phyloP scores from a whole-genome alignment of 64 coral and sea anemone genomes.

The Porites lutea region DNA sequence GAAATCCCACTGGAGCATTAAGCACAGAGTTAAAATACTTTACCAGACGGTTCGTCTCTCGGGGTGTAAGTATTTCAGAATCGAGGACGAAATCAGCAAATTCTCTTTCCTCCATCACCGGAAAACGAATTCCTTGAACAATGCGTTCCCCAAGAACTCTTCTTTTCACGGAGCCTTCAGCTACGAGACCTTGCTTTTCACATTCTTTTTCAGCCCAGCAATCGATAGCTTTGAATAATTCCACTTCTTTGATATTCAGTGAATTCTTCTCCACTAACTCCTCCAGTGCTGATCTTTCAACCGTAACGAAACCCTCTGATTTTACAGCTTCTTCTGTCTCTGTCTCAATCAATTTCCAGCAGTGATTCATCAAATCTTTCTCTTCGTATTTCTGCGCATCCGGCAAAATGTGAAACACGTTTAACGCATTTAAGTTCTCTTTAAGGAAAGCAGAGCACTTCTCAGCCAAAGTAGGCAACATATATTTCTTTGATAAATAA shows the following conservation, averaged over 20 bases:
- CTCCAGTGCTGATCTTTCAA: neutral
- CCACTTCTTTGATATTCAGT: constrained; percentile 3
- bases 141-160: constrained; percentile 1
- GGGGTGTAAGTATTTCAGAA: neutral
- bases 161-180: neutral
- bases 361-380: constrained; percentile 2
- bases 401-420: constrained; percentile 25
- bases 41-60: neutral
- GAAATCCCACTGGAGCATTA: neutral
- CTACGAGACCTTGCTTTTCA: neutral
- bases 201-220: constrained; percentile 42
- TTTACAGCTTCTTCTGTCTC: constrained; percentile 4
- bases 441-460: constrained; percentile 28
- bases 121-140: constrained; percentile 14
- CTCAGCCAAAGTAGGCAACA: constrained; percentile 12
- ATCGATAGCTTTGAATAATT: constrained; percentile 46
- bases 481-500: constrained; percentile 29
- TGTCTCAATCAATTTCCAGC: constrained; percentile 11
- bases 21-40: constrained; percentile 6
- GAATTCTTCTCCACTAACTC: constrained; percentile 9
- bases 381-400: constrained; percentile 5
- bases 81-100: constrained; percentile 7
- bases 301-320: constrained; percentile 11
- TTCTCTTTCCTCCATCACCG: constrained; percentile 1
- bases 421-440: constrained; percentile 2